Percentiles rank a stretch among this genome's conserved stretches.
Conservation (phyloP, 2,888 invertebrate species). For the Ariolimax columbianus region DNA sequence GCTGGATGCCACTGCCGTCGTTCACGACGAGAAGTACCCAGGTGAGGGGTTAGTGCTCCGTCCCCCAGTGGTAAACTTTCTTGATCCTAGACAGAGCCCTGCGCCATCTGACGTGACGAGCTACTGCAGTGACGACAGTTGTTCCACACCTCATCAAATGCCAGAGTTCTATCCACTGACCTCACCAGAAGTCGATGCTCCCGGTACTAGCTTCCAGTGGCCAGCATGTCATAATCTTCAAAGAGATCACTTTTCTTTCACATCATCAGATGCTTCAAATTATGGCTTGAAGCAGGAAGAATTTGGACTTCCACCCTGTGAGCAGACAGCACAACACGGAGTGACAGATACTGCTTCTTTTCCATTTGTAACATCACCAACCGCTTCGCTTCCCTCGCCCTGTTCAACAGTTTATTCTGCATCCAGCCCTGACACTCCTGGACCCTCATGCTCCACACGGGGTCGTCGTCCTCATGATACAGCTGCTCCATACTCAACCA, state of each 20-base stretch:
- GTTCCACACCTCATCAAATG: slow-evolving; percentile 43
- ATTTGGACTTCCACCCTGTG: slow-evolving; percentile 34
- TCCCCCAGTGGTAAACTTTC: slow-evolving; percentile 42
- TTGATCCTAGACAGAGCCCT: slow-evolving; percentile 37
- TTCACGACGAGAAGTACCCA: slow-evolving; percentile 37
- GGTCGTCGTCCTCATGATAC: slow-evolving; percentile 47
- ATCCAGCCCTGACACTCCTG: slow-evolving; percentile 47
- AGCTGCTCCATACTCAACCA: slow-evolving; percentile 36
- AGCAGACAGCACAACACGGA: neutral
- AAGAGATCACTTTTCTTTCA: slow-evolving; percentile 43
- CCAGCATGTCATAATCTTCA: slow-evolving; percentile 41
- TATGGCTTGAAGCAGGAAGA: slow-evolving; percentile 51
- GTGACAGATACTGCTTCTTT: slow-evolving; percentile 30
- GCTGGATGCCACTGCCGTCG: slow-evolving; percentile 43
- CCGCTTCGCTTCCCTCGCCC: slow-evolving; percentile 43
- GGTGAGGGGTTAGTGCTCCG: slow-evolving; percentile 38
- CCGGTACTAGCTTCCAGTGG: slow-evolving; percentile 49
- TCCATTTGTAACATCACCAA: slow-evolving; percentile 46
- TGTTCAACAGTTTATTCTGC: slow-evolving; percentile 47
- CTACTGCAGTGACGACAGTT: slow-evolving; percentile 49
- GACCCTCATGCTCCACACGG: slow-evolving; percentile 23
- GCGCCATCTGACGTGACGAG: slow-evolving; percentile 33
- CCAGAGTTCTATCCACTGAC: slow-evolving; percentile 52
- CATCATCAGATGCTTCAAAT: slow-evolving; percentile 34
- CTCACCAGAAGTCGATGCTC: slow-evolving; percentile 48